Evolutionary conservation across 2,113 vertebrate genomes (phyloP), one percentile per base, ranked within the genome.

Genomic region (Megalops atlanticus): DNA sequence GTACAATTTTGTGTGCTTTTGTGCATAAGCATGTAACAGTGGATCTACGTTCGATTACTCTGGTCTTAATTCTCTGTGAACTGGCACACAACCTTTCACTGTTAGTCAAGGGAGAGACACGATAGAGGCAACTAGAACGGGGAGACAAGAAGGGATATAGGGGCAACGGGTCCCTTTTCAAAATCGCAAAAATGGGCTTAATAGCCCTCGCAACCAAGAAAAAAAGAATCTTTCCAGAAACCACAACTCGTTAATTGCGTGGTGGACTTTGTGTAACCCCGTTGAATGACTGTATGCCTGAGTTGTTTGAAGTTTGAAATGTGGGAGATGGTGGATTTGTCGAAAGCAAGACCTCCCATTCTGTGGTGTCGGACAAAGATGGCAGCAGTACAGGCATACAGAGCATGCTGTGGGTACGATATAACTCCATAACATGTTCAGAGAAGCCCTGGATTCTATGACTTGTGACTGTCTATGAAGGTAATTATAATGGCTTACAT

Each of bases 281-380:
- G 14, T 40, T 80, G 36, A 11, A 77, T 82, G 85, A 80, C 78
- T 81, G 76, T 80, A 69, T 24, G 76, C 21, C 75, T 73, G 79
- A 87, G 80, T 86, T 85, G 33, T 49, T 77, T 58, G 83, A 81
- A 83, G 83, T 86, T 88, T 31, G 72, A 83, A 80, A 88, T 88
- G 85, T 83, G 82, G 81, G 85, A 82, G 77, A 75, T 71, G 78
- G 72, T 83, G 74, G 79, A 70, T 83, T 86, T 90, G 85, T 85
- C 81, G 85, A 88, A 84, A 81, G 49, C 86, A 83, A 84, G 89
- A 85, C 86, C 85, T 88, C 90, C 88, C 90, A 89, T 93, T 89
- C 84, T 87, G 90, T 94, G 90, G 88, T 90, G 49, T 80, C 81
- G 93, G 90, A 91, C 92, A 93, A n/a, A 93, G 91, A 94, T 93